These are phyloP conservation scores for Melanocharis versteri DNA, from an alignment of 2,113 vertebrate genomes.

Conservation along the genomic window DNA sequence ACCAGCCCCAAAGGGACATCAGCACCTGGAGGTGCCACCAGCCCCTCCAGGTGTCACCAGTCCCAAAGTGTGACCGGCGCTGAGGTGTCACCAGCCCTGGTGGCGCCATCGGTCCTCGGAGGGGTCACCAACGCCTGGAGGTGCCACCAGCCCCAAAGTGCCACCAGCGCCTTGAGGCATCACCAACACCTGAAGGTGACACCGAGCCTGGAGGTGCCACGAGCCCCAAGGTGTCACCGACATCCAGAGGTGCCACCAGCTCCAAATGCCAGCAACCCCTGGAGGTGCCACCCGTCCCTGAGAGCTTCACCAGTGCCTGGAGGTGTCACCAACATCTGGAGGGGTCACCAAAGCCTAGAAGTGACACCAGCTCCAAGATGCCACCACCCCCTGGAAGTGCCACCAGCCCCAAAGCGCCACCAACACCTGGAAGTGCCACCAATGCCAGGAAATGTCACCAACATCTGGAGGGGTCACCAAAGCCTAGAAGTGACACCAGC, in stretches of 20 bases:
- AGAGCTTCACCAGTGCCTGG: accelerated
- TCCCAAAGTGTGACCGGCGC: too few species aligned
- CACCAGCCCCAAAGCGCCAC: background rate
- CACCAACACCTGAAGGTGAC: too few species aligned
- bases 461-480: too few species aligned
- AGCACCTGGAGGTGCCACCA: background rate
- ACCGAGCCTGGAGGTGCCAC: background rate
- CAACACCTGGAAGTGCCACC: background rate
- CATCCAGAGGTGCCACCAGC: background rate
- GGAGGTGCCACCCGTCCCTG: background rate
- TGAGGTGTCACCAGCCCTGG: background rate
- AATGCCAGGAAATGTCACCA: too few species aligned
- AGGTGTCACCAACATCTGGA: accelerated
- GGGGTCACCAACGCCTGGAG: background rate
- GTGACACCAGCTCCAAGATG: background rate
- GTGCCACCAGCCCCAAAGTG: background rate
- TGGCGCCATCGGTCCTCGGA: too few species aligned
- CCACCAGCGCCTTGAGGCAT: background rate
- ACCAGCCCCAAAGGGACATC: background rate
- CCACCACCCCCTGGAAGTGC: background rate
- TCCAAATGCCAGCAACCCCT: background rate
- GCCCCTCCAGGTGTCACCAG: background rate
- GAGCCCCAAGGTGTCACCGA: background rate
- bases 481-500: background rate
- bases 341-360: too few species aligned